Evolutionary conservation across 1,140 invertebrate genomes (phyloP), one percentile per base, ranked within the genome.

Genomic region (Campoletis sonorensis): DNA sequence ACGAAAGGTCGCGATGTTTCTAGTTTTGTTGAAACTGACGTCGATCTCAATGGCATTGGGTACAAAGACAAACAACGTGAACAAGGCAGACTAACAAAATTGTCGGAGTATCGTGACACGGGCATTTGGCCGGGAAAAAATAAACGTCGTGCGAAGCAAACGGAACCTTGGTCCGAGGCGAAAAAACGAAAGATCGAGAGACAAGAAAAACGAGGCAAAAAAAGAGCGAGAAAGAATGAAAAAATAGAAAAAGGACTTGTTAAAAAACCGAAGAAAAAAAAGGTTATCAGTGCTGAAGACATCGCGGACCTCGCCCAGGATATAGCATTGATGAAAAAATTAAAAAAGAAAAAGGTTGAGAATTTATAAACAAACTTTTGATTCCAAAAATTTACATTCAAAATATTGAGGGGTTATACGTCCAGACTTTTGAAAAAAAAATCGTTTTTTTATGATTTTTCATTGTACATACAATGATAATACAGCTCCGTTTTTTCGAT

Each of bases 11-110:
- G 94, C 80, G 93, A 95, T 85, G 89, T 94, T 1, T 91, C 93
- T 11, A 94, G 94, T 83, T 98, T 98, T 89, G 83, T 93, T 16
- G 92, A 93, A 16, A 92, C 94, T 0, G 91, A 94, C 16, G 92
- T 97, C 26, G 96, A 99, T 90, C 91, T 95, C 7, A 96, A 97
- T 87, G 92, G 90, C 21, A 95, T 99, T 83, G 91, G 94, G 21
- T 99, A 97, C 88, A 96, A 94, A 89, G 96, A 98, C 88, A 96
- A 96, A 87, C 93, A 95, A 85, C 94, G 94, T 85, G 97, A 99
- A 92, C 92, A 94, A 40, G 93, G 94, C 49, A 89, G 97, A 72
- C 91, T 95, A 88, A 92, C 94, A 87, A 97, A 97, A 90, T 91
- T 97, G 26, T 92, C 94, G 81, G 92, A 93, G 10, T 97, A 94